Conservation (phyloP, 2,888 invertebrate genomes). For the Oscheius onirici region DNA sequence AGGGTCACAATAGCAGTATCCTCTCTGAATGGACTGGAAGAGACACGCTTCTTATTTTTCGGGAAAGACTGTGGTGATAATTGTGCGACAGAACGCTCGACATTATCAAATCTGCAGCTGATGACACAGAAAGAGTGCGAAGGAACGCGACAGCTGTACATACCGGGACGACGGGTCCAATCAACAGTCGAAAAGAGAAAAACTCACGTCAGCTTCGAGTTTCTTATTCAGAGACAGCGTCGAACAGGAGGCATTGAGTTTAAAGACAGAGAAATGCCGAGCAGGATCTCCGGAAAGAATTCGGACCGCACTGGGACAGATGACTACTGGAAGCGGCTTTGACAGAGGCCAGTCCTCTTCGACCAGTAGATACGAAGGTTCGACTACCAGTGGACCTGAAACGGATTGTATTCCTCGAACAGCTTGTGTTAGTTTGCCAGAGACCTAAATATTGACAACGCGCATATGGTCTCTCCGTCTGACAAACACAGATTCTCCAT, state of each 20-base stretch:
- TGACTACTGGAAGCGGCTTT: conserved; percentile 54
- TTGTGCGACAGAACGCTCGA: background rate
- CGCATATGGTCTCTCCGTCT: conserved; percentile 22
- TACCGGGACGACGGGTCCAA: background rate
- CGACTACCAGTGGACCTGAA: conserved; percentile 46
- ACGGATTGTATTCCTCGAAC: background rate
- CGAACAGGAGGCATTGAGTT: conserved; percentile 58
- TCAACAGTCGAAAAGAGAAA: background rate
- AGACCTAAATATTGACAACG: conserved; percentile 17
- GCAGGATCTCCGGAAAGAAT: conserved; percentile 55
- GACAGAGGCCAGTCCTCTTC: conserved; percentile 65
- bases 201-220: conserved; percentile 66
- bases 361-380: conserved; percentile 62
- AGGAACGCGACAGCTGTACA: conserved; percentile 16
- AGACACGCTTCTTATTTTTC: background rate
- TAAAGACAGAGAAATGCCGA: conserved; percentile 50
- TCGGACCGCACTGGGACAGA: conserved; percentile 55
- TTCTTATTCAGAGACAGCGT: conserved; percentile 53
- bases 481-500: conserved; percentile 2
- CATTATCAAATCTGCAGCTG: conserved; percentile 3
- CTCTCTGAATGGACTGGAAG: background rate
- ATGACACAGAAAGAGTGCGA: background rate
- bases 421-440: background rate
- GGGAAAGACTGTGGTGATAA: background rate
- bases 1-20: conserved; percentile 23